Conservation (phyloP, 2,888 invertebrate genomes). For the Drosophila robusta region DNA sequence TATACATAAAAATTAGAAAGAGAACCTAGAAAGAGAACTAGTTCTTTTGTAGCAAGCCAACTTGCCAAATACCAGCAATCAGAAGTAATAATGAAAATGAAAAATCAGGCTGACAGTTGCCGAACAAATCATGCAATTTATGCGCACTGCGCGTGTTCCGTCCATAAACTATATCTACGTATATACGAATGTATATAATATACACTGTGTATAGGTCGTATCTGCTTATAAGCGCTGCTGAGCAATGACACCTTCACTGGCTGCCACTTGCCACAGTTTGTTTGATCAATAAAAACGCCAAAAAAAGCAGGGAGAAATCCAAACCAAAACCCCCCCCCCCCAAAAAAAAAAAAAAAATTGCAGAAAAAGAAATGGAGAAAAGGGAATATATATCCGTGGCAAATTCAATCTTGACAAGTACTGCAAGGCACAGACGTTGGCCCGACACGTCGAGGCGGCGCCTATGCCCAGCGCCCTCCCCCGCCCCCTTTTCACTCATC, state of each 20-base stretch:
- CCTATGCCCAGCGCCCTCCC: slow-evolving; percentile 8
- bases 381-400: slow-evolving; percentile 53
- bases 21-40: background rate
- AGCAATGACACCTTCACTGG: slow-evolving; percentile 76
- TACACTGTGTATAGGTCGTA: slow-evolving; percentile 7
- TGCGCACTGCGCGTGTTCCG: slow-evolving; percentile 70
- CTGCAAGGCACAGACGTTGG: slow-evolving; percentile 71
- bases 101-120: slow-evolving; percentile 72
- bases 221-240: slow-evolving; percentile 42
- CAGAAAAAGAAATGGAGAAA: slow-evolving; percentile 21
- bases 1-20: background rate
- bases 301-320: slow-evolving; percentile 30
- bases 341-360: slow-evolving; percentile 27
- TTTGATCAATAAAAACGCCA: slow-evolving; percentile 83
- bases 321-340: slow-evolving; percentile 1
- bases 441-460: slow-evolving; percentile 46
- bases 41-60: slow-evolving; percentile 26
- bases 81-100: slow-evolving; percentile 64
- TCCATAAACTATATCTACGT: slow-evolving; percentile 5
- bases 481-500: slow-evolving; percentile 37
- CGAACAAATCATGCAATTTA: slow-evolving; percentile 77
- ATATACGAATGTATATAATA: slow-evolving; percentile 2
- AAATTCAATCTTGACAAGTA: slow-evolving; percentile 81
- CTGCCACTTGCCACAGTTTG: slow-evolving; percentile 79
- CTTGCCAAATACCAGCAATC: slow-evolving; percentile 34